Conservation (phyloP, 2,797 vertebrate genomes). For the Lophius americanus region DNA sequence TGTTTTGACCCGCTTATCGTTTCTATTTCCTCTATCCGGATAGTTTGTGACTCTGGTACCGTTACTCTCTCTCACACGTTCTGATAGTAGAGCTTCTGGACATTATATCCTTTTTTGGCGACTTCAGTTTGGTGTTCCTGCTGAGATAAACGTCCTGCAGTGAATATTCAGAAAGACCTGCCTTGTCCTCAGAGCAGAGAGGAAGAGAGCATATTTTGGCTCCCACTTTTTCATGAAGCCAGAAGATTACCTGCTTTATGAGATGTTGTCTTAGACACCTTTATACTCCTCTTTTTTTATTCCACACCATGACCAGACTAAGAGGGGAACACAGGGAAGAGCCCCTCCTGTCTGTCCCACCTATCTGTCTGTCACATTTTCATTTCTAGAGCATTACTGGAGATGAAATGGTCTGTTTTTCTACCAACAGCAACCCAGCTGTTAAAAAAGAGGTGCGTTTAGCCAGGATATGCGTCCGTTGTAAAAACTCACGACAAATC, state of each 20-base stretch:
- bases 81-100: constrained; percentile 27
- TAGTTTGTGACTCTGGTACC: constrained; percentile 37
- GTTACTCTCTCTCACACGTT: constrained; percentile 27
- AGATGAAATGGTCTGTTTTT: too few species aligned
- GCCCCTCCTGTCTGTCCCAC: too few species aligned
- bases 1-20: not conserved
- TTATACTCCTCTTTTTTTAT: constrained; percentile 4
- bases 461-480: too few species aligned
- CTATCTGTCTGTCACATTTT: too few species aligned
- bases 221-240: constrained; percentile 48
- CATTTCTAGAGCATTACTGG: too few species aligned
- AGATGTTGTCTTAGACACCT: constrained; percentile 48
- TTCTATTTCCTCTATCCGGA: not conserved
- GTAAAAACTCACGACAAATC: too few species aligned
- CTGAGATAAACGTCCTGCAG: constrained; percentile 30
- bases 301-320: too few species aligned
- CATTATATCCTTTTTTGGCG: constrained; percentile 32
- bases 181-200: constrained; percentile 53
- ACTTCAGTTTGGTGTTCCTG: constrained; percentile 48
- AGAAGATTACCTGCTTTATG: constrained; percentile 34
- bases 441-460: too few species aligned
- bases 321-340: too few species aligned
- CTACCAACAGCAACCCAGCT: too few species aligned
- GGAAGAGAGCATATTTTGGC: constrained; percentile 52
- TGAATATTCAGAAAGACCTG: constrained; percentile 62